Conservation (phyloP, 2,797 vertebrate species). For the Oceanodroma leucorhoa region DNA sequence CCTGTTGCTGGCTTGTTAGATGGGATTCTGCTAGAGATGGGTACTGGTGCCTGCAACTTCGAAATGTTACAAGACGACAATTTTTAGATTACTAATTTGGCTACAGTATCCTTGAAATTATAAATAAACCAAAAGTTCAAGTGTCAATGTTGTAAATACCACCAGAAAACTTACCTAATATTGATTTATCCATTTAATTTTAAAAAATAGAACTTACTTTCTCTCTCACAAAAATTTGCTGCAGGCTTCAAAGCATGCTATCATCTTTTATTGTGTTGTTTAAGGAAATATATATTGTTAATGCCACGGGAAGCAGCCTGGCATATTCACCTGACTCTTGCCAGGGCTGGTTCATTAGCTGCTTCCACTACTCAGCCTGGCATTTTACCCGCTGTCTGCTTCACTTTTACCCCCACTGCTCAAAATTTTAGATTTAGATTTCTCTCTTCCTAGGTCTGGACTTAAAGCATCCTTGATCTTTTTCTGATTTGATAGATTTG, state of each 20-base stretch:
- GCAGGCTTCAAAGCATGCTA: neutral
- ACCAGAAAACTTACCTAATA: neutral
- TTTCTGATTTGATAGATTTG: too few species aligned
- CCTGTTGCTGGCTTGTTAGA: neutral
- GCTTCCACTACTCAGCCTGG: neutral
- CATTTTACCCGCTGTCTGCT: neutral
- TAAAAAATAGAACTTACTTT: neutral
- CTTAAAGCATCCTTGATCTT: rapidly evolving
- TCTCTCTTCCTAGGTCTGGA: neutral
- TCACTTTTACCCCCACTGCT: neutral
- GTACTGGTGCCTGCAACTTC: neutral
- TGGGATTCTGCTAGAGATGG: neutral
- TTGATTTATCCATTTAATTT: neutral
- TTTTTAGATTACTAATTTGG: neutral
- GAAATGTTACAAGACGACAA: neutral
- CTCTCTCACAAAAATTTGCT: neutral
- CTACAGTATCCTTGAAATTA: neutral
- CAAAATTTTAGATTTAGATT: neutral
- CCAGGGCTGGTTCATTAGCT: neutral
- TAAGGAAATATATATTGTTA: neutral
- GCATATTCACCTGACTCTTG: neutral
- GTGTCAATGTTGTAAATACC: neutral
- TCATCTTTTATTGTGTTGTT: neutral
- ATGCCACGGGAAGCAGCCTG: neutral
- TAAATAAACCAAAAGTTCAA: neutral